Evolutionary conservation across 2,888 invertebrate species (phyloP).

Genomic region (Heliconius ethilla): DNA sequence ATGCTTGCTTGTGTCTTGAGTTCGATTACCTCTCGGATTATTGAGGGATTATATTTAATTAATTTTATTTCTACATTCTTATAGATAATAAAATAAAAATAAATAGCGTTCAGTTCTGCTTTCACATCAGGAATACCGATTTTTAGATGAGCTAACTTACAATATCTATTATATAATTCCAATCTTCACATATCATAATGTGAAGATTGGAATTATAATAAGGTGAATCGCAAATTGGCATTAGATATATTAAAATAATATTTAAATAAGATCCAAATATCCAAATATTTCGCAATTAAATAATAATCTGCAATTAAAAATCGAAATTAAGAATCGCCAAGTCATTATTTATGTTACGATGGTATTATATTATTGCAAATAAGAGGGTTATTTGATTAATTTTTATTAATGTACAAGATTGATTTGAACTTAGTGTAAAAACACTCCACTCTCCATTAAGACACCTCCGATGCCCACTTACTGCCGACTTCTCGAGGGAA

Average conservation of each 20-base stretch:
- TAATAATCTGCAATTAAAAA: too few species aligned
- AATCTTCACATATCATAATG: too few species aligned
- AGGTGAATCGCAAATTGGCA: background rate
- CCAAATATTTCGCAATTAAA: too few species aligned
- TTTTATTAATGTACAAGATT: background rate
- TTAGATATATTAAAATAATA: background rate
- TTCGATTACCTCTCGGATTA: background rate
- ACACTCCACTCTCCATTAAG: too few species aligned
- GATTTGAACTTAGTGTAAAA: background rate
- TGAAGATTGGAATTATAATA: background rate
- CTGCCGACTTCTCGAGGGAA: too few species aligned
- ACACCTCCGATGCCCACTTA: too few species aligned
- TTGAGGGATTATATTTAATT: background rate
- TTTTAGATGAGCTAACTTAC: background rate
- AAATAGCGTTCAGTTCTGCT: background rate
- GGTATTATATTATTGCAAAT: background rate
- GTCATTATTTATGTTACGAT: background rate
- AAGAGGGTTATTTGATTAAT: background rate
- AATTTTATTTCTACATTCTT: background rate
- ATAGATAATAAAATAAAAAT: too few species aligned
- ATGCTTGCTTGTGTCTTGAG: too few species aligned
- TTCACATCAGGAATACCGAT: background rate
- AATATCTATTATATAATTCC: background rate
- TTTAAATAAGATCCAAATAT: slow-evolving; percentile 1
- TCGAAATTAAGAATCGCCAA: too few species aligned